A percentile compares a stretch with the other conserved stretches of the same genome.
Evolutionary conservation across 2,888 invertebrate genomes (phyloP).

Genomic region (Mactromeris polynyma): DNA sequence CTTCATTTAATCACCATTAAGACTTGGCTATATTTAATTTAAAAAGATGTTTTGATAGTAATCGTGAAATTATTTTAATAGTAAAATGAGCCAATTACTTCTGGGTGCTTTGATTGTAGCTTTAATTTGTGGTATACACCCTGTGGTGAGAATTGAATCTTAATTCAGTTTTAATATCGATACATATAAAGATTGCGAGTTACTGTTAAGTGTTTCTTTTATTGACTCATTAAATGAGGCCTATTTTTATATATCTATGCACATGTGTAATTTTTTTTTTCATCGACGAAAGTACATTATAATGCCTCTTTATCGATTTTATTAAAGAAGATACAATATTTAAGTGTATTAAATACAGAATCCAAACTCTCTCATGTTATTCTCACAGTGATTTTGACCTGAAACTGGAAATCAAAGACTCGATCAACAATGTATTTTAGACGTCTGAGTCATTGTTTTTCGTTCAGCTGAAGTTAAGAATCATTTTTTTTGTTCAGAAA

Average conservation of each 20-base stretch:
- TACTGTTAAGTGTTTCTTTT: not conserved
- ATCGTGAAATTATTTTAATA: not conserved
- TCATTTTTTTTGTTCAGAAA: no score
- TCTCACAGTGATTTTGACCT: not conserved
- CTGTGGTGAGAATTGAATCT: not conserved
- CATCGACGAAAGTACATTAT: not conserved
- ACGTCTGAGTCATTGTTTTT: no score
- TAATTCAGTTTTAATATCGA: not conserved
- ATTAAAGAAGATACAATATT: not conserved
- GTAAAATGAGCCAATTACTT: not conserved
- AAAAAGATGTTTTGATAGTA: no score
- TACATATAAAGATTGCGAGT: not conserved
- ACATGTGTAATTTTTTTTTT: not conserved
- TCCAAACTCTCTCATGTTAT: not conserved
- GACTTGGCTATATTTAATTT: no score
- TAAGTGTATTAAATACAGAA: not conserved
- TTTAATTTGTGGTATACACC: not conserved
- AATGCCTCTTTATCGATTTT: not conserved
- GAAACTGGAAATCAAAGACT: not conserved
- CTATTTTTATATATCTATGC: not conserved
- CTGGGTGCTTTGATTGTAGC: not conserved
- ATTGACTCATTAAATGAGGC: not conserved
- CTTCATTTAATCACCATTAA: no score
- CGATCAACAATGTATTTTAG: no score
- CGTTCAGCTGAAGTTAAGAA: no score